Conservation (phyloP, 2,113 vertebrate species). For the Protobothrops flavoviridis region DNA sequence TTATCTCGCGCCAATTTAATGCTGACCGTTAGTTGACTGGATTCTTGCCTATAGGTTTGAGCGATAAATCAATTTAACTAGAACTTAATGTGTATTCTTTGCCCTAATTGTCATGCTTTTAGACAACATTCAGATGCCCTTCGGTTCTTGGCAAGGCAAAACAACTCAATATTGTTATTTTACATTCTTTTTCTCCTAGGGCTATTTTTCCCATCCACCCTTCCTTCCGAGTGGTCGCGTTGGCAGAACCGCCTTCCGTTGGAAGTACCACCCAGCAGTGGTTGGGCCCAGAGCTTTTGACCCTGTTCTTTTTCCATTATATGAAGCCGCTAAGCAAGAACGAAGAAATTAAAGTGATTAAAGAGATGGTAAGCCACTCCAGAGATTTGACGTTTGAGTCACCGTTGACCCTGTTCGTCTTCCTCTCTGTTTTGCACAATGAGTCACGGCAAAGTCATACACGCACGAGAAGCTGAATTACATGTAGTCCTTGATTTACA, state of each 20-base stretch:
- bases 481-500: no score
- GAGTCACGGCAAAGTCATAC: not conserved
- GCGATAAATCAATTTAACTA: not conserved
- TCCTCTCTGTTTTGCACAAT: not conserved
- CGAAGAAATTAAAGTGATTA: conserved; percentile 86
- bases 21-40: not conserved
- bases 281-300: conserved; percentile 91
- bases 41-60: not conserved
- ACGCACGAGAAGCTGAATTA: not conserved
- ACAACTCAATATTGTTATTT: not conserved
- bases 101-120: not conserved
- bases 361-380: conserved; percentile 78
- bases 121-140: not conserved
- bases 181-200: conserved; percentile 62
- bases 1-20: not conserved
- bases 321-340: conserved; percentile 78
- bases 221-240: conserved; percentile 89
- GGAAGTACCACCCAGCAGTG: conserved; percentile 87
- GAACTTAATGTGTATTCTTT: not conserved
- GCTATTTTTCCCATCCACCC: conserved; percentile 88
- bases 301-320: conserved; percentile 91
- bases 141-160: not conserved
- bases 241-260: conserved; percentile 88
- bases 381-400: not conserved
- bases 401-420: not conserved